These are phyloP conservation scores for Pteronotus mesoamericanus DNA, from an alignment of 2,797 vertebrate genomes.

Conservation along the genomic window DNA sequence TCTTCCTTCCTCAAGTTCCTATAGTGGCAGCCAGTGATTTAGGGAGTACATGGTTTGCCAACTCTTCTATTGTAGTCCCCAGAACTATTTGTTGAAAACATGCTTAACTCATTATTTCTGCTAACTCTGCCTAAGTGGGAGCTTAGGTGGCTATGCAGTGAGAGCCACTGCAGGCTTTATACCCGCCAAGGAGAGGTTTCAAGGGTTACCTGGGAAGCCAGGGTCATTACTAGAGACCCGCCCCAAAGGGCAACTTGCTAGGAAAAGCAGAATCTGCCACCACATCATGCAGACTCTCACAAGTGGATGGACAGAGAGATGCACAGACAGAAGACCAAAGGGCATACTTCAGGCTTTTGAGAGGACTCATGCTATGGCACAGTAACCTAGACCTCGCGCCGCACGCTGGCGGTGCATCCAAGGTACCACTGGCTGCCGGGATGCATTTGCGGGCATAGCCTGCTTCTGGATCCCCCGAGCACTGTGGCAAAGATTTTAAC, in stretches of 20 bases:
- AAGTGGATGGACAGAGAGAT: background rate
- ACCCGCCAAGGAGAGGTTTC: background rate
- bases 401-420: accelerated
- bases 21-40: background rate
- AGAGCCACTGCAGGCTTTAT: background rate
- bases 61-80: background rate
- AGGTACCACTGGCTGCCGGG: background rate
- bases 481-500: background rate
- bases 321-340: background rate
- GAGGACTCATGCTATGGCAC: accelerated
- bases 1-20: background rate
- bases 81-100: background rate
- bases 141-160: background rate
- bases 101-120: background rate
- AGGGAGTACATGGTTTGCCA: background rate
- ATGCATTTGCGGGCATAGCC: background rate
- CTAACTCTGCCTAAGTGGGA: background rate
- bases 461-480: background rate
- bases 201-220: background rate
- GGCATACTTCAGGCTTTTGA: background rate
- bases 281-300: background rate
- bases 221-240: background rate
- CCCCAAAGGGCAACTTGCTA: background rate
- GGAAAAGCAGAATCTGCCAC: background rate
- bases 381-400: background rate